A percentile compares a stretch with the other conserved stretches of the same genome.
These are phyloP conservation scores for Epinotia demarniana DNA, from an alignment of 2,888 invertebrate genomes.

Conservation along the genomic window DNA sequence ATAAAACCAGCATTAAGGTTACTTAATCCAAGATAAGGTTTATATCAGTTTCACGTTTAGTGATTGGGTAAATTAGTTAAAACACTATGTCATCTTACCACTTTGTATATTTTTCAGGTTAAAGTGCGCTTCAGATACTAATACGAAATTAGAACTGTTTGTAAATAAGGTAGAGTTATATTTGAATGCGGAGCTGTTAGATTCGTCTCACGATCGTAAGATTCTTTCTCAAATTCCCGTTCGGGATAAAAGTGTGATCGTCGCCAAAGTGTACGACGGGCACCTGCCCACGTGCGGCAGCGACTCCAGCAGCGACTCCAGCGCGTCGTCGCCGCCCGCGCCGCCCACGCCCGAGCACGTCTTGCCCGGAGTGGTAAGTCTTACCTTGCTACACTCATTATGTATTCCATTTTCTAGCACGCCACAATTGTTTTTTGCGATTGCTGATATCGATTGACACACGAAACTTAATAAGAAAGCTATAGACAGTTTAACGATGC, in stretches of 20 bases:
- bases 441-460: no score
- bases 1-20: no score
- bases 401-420: background rate
- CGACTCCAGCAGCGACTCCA: conserved; percentile 97
- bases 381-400: background rate
- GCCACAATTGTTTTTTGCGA: no score
- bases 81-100: background rate
- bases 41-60: background rate
- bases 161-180: conserved; percentile 96
- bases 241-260: conserved; percentile 93
- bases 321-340: conserved; percentile 95
- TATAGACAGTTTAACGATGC: no score
- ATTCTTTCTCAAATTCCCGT: conserved; percentile 93
- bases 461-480: no score
- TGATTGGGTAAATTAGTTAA: background rate
- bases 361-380: conserved; percentile 95
- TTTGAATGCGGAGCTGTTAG: conserved; percentile 94
- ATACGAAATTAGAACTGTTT: conserved; percentile 95
- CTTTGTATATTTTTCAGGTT: conserved; percentile 69
- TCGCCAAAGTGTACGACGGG: conserved; percentile 80
- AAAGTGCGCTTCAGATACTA: conserved; percentile 76
- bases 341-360: conserved; percentile 95
- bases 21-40: background rate
- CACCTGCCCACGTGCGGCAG: conserved; percentile 73
- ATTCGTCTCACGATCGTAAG: conserved; percentile 94